A percentile compares a stretch with the other conserved stretches of the same genome.
Evolutionary conservation across 2,888 invertebrate genomes (phyloP).

Genomic region (Hemaris fuciformis): DNA sequence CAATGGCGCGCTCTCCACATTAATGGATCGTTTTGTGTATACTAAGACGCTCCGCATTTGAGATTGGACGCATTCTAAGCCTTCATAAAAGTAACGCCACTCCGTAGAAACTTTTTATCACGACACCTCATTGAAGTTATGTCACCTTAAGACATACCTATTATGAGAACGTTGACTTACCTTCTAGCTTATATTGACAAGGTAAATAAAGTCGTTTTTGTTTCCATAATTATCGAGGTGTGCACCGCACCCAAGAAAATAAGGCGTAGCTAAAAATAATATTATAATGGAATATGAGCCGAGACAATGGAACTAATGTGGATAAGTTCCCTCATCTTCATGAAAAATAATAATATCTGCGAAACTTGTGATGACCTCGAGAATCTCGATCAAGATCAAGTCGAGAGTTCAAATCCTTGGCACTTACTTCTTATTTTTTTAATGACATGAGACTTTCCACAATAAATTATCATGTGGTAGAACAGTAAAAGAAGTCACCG

Average conservation of each 20-base stretch:
- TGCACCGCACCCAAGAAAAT: neutral
- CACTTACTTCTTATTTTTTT: too few species aligned
- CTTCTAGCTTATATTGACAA: neutral
- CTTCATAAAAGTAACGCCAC: neutral
- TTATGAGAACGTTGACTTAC: neutral
- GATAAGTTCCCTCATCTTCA: neutral
- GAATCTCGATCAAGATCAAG: too few species aligned
- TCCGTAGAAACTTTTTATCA: neutral
- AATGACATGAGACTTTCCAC: too few species aligned
- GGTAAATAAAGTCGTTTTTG: neutral
- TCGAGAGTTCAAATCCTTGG: too few species aligned
- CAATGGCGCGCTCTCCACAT: conserved; percentile 39
- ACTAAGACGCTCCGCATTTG: neutral
- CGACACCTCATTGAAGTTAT: neutral
- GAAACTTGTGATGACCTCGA: too few species aligned
- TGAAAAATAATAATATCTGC: neutral
- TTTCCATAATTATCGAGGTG: neutral
- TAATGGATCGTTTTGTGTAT: conserved; percentile 50
- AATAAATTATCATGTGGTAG: too few species aligned
- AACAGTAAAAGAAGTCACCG: too few species aligned
- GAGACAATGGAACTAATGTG: conserved; percentile 17
- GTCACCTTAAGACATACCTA: neutral
- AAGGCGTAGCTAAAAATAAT: conserved; percentile 21
- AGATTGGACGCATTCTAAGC: neutral
- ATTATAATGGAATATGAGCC: conserved; percentile 24